These are phyloP conservation scores for Linepithema humile DNA, from an alignment of 1,140 invertebrate genomes.

Conservation along the genomic window DNA sequence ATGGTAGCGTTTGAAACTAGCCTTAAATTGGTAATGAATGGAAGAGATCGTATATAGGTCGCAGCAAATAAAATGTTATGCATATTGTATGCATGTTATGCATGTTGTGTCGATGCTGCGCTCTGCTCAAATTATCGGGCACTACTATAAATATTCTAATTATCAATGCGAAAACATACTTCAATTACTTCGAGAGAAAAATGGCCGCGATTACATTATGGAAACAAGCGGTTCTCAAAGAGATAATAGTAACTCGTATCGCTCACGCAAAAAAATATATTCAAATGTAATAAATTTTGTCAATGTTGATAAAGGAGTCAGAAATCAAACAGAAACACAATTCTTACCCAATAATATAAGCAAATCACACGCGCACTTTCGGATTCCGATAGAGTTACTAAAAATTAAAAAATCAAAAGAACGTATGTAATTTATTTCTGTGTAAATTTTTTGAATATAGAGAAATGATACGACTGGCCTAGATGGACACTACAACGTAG, in stretches of 20 bases:
- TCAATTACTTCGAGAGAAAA: background rate
- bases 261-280: background rate
- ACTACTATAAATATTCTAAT: constrained; percentile 2
- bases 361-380: too few species aligned
- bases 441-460: constrained; percentile 78
- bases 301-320: background rate
- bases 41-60: constrained; percentile 74
- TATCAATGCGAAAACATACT: background rate
- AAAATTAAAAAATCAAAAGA: background rate
- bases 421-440: background rate
- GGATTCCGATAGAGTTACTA: background rate
- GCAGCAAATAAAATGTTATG: constrained; percentile 78
- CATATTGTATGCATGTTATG: constrained; percentile 76
- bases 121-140: too few species aligned
- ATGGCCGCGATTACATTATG: background rate
- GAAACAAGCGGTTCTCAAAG: background rate
- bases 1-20: constrained; percentile 57
- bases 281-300: background rate
- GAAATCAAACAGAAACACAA: background rate
- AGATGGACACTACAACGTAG: constrained; percentile 90
- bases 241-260: constrained; percentile 4
- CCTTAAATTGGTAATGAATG: constrained; percentile 79
- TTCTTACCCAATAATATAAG: background rate
- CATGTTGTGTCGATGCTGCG: background rate
- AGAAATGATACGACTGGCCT: constrained; percentile 90